Evolutionary conservation across 1,140 invertebrate species (phyloP), one percentile per base, ranked within the genome.

Genomic region (Cryptotermes secundus): DNA sequence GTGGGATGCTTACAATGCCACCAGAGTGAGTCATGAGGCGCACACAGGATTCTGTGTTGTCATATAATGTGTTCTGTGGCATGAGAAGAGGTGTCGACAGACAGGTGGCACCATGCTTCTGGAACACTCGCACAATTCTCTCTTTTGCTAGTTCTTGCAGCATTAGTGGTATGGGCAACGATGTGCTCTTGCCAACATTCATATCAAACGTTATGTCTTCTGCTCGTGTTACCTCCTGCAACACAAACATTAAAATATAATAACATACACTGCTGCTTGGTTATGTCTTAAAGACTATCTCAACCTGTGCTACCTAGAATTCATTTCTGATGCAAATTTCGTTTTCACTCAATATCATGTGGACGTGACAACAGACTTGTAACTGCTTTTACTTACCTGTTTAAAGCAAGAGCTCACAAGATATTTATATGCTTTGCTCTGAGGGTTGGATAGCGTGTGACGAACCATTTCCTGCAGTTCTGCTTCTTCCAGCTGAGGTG

Each of bases 1-100:
- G 94, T 0, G 96, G 96, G 82, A 98, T 88, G 38, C 93, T 93
- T 38, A 97, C 95, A 19, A 98, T 92, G 84, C 92, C 93, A 0
- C 97, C 97, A 45, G 93, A 94, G 82, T 95, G 93, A 12, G 96
- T 96, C 96, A 99, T 98, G 1, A 97, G 88, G 85, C 93, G 93
- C 0, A 96, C 95, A 84, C 92, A 93, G 22, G 93, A 92, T 35
- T 94, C 92, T 1, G 89, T 91, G 85, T 89, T 90, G 85, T 90
- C 92, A 88, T 93, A 93, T 88, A 89, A 87, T 22, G 88, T 87
- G 12, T 92, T 94, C 19, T 94, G 92, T 0, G 96, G 96, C 87
- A 95, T 95, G 1, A 98, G 88, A 0, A 97, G 88, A 0, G 96
- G 96, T 0, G 96, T 95, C 2, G 91, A 89, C 65, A 98, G 89